Conservation (phyloP, 2,888 invertebrate genomes). For the Quadroppia sp. region DNA sequence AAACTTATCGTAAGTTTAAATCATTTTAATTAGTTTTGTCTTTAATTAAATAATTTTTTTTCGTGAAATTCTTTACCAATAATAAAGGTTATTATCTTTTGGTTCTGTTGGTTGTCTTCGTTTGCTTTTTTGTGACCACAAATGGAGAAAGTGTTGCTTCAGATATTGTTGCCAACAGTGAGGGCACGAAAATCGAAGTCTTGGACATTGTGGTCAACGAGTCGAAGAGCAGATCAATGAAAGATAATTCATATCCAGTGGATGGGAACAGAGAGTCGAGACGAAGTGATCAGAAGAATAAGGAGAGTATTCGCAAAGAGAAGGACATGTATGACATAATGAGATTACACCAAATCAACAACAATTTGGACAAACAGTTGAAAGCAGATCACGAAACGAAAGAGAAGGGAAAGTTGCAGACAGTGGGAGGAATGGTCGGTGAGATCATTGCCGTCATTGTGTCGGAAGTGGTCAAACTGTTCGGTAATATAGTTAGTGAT, state of each 20-base stretch:
- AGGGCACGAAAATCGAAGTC: background rate
- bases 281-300: slow-evolving; percentile 11
- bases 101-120: no score
- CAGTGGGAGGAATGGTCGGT: slow-evolving; percentile 39
- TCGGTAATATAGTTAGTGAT: slow-evolving; percentile 40
- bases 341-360: slow-evolving; percentile 3
- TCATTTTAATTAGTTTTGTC: no score
- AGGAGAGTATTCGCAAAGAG: background rate
- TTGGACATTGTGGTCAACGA: background rate
- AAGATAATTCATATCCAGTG: slow-evolving; percentile 29
- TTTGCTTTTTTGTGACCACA: no score
- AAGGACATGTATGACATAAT: slow-evolving; percentile 6
- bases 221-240: slow-evolving; percentile 2
- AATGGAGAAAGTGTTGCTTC: background rate
- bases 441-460: slow-evolving; percentile 39
- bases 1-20: no score
- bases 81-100: no score
- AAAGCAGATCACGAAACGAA: background rate
- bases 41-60: no score
- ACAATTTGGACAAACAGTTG: background rate
- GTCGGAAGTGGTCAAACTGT: slow-evolving; percentile 38
- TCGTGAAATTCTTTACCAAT: no score
- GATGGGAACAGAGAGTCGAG: no score
- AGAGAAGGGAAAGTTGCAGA: slow-evolving; percentile 39
- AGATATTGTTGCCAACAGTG: background rate